Conservation (phyloP, 64 coral and sea anemone species). For the Porites lutea region DNA sequence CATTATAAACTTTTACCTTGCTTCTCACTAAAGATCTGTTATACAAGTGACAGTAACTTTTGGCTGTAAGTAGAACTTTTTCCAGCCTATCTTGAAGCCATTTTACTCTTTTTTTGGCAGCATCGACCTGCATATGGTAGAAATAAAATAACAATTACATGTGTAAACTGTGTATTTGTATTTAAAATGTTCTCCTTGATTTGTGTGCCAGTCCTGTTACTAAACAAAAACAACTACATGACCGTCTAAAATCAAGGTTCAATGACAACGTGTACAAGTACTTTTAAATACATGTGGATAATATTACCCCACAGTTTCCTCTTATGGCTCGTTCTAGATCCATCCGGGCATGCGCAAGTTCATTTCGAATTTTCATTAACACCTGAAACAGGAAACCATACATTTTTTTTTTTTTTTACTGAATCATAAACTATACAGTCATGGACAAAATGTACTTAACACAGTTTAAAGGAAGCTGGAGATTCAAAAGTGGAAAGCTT, state of each 20-base stretch:
- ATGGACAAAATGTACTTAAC: not conserved
- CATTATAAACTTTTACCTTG: not conserved
- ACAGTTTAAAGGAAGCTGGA: no score
- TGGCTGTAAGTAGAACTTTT: constrained; percentile 72
- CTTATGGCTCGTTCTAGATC: constrained; percentile 92
- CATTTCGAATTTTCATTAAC: constrained; percentile 96
- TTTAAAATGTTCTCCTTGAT: not conserved
- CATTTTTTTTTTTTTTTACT: not conserved
- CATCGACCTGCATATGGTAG: constrained; percentile 60
- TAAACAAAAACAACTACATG: no score
- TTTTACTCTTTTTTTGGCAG: constrained; percentile 89
- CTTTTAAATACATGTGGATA: not conserved
- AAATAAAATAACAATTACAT: no score
- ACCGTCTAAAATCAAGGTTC: no score
- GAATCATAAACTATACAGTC: not conserved
- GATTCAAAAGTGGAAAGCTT: no score
- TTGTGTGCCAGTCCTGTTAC: no score
- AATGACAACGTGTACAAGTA: no score
- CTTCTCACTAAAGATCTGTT: not conserved
- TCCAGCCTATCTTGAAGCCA: constrained; percentile 97
- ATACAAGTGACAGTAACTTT: constrained; percentile 40
- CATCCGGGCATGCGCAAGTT: constrained; percentile 93
- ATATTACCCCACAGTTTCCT: constrained; percentile 78
- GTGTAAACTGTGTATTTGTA: no score
- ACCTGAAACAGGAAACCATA: constrained; percentile 25